Conservation (phyloP, 1,140 invertebrate genomes). For the Armadillidium nasatum region DNA sequence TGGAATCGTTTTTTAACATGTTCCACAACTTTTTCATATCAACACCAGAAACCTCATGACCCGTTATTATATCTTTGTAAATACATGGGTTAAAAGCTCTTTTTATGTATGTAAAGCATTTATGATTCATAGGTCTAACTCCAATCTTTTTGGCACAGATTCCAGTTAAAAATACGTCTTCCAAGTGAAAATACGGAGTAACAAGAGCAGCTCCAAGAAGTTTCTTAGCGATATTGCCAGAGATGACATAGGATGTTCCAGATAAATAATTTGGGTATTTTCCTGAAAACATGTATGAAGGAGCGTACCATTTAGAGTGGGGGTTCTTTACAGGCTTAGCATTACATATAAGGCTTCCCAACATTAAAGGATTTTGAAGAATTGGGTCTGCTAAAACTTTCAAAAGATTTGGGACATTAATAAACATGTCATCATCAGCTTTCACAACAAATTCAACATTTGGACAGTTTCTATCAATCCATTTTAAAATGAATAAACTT, state of each 20-base stretch:
- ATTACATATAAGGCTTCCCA: slow-evolving; percentile 69
- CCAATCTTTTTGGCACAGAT: slow-evolving; percentile 45
- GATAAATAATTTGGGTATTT: slow-evolving; percentile 78
- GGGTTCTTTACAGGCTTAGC: slow-evolving; percentile 65
- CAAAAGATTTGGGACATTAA: slow-evolving; percentile 63
- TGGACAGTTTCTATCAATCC: slow-evolving; percentile 69
- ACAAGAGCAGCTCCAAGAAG: slow-evolving; percentile 60
- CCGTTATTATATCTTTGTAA: slow-evolving; percentile 46
- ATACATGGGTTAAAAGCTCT: slow-evolving; percentile 47
- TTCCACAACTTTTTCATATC: slow-evolving; percentile 45
- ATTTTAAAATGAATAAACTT: slow-evolving; percentile 73
- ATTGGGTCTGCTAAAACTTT: slow-evolving; percentile 50
- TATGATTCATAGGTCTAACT: slow-evolving; percentile 48
- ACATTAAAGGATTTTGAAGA: slow-evolving; percentile 51
- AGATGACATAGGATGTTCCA: slow-evolving; percentile 76
- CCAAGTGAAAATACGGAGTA: slow-evolving; percentile 55
- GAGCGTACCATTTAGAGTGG: slow-evolving; percentile 72
- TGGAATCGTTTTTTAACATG: slow-evolving; percentile 40
- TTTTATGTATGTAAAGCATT: slow-evolving; percentile 59
- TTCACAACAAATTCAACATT: slow-evolving; percentile 69
- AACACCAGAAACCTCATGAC: slow-evolving; percentile 45
- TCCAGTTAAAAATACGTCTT: slow-evolving; percentile 83
- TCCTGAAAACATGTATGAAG: slow-evolving; percentile 70
- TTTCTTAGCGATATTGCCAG: slow-evolving; percentile 60
- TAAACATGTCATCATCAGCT: slow-evolving; percentile 88